Percentiles rank a stretch among this genome's conserved stretches.
These are phyloP conservation scores for Dysidea cf. avara DNA, from an alignment of 37 sponge, comb jelly and placozoan genomes.

Conservation along the genomic window DNA sequence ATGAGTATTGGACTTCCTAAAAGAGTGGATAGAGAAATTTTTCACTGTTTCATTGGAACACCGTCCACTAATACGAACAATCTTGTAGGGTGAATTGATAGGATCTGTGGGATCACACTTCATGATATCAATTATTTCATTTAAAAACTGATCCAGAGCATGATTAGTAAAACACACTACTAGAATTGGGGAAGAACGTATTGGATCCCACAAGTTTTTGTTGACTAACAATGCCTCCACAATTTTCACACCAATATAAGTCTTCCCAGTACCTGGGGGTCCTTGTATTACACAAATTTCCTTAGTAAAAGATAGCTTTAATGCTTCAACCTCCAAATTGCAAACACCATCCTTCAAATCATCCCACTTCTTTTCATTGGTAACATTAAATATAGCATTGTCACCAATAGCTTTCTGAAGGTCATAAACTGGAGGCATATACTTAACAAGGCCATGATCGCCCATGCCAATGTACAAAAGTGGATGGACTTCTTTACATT, in stretches of 20 bases:
- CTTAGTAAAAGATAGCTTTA: slow-evolving; percentile 70
- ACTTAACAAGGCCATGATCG: too few species aligned
- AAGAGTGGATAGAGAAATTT: slow-evolving; percentile 25
- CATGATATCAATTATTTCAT: slow-evolving; percentile 81
- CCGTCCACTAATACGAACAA: slow-evolving; percentile 60
- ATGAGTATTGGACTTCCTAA: too few species aligned
- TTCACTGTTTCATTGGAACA: slow-evolving; percentile 45
- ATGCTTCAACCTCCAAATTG: slow-evolving; percentile 76
- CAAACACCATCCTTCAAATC: too few species aligned
- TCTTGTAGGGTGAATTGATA: background rate
- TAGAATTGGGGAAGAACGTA: slow-evolving; percentile 63
- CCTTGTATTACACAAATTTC: slow-evolving; percentile 93
- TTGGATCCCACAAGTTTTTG: slow-evolving; percentile 44
- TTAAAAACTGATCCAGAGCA: too few species aligned
- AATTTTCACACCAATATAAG: slow-evolving; percentile 86
- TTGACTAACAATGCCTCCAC: slow-evolving; percentile 68
- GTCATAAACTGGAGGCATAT: too few species aligned
- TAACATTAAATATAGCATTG: too few species aligned
- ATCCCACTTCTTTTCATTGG: too few species aligned
- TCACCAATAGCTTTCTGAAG: too few species aligned
- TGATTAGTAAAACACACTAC: slow-evolving; percentile 89
- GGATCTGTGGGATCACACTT: too few species aligned
- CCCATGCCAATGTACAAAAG: slow-evolving; percentile 41
- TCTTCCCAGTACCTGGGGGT: slow-evolving; percentile 98
- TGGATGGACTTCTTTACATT: slow-evolving; percentile 24